Evolutionary conservation across 2,888 invertebrate species (phyloP), one percentile per base, ranked within the genome.

Genomic region (Drosophila neutralis): DNA sequence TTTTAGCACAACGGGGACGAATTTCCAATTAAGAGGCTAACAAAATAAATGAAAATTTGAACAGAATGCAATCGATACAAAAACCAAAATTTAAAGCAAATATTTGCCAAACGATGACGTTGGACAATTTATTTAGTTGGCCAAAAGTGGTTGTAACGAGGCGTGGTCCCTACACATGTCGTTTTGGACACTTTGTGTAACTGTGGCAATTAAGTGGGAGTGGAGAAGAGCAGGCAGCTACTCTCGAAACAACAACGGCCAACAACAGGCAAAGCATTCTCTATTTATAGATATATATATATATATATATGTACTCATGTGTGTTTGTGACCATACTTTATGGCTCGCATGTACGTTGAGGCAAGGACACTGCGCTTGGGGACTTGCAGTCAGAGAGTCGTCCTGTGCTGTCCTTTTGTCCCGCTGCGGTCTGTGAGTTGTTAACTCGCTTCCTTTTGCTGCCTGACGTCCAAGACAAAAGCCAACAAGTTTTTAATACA

Each of bases 131-230:
- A 88, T 83, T 81, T 73, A 73, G 74, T 85, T 79, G 69, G 18
- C 18, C 24, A 10, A 56, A 66, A 63, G 64, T 59, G 31, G 48
- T 59, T 51, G 35, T 18, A 59, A 63, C 59, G n/a, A 40, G 78
- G 79, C 76, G 75, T 63, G 53, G 48, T 59, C 10, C n/a, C 21
- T 59, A 59, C 69, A 79, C 84, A 83, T 77, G 74, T 78, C 73
- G 79, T 78, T 74, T 69, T 57, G 66, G 64, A 66, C 74, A 66
- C 69, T 64, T 76, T 73, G 13, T 83, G 77, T 84, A 84, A 87
- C 85, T 80, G 85, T 74, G 58, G 78, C 89, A 87, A 89, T 87
- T 87, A 89, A 82, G 69, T 76, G 63, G 60, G 21, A n/a, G 6
- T 11, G 21, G 2, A 2, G 21, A 8, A 15, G 7, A 2, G 15